A percentile compares a stretch with the other conserved stretches of the same genome.
Conservation (phyloP, 2,888 invertebrate species). For the Drosophila meridionalis region DNA sequence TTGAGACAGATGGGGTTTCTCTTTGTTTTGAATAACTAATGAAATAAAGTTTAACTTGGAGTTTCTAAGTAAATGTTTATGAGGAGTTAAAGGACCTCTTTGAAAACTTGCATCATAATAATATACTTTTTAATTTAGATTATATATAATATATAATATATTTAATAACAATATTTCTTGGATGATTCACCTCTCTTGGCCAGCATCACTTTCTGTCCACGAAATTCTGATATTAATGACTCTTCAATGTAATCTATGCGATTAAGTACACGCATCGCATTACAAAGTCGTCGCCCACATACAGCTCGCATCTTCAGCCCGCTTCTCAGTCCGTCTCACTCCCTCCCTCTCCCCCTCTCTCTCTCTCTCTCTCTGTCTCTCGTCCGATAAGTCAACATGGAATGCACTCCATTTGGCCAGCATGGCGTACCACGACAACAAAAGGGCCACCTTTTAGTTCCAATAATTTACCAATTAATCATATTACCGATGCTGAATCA, state of each 20-base stretch:
- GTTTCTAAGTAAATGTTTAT: no score
- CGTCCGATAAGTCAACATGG: slow-evolving; percentile 36
- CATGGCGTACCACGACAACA: slow-evolving; percentile 49
- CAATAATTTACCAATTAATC: slow-evolving; percentile 84
- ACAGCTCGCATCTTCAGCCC: slow-evolving; percentile 12
- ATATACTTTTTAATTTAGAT: background rate
- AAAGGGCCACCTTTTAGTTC: slow-evolving; percentile 75
- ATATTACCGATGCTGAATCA: slow-evolving; percentile 68
- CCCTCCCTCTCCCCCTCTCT: background rate
- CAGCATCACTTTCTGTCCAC: background rate
- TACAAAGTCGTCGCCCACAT: slow-evolving; percentile 44
- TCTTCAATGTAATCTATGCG: slow-evolving; percentile 10
- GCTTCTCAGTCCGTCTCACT: background rate
- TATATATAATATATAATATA: no score
- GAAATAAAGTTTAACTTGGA: no score
- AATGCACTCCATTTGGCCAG: slow-evolving; percentile 41
- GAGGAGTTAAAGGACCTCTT: no score
- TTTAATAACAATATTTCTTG: background rate
- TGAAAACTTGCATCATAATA: no score
- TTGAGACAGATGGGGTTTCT: slow-evolving; percentile 47
- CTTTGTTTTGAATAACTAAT: background rate
- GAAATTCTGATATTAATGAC: slow-evolving; percentile 14
- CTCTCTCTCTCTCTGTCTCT: background rate
- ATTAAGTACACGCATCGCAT: slow-evolving; percentile 20
- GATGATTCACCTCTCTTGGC: background rate